Evolutionary conservation across 2,113 vertebrate genomes (phyloP), one percentile per base, ranked within the genome.

Genomic region (Tenrec ecaudatus): DNA sequence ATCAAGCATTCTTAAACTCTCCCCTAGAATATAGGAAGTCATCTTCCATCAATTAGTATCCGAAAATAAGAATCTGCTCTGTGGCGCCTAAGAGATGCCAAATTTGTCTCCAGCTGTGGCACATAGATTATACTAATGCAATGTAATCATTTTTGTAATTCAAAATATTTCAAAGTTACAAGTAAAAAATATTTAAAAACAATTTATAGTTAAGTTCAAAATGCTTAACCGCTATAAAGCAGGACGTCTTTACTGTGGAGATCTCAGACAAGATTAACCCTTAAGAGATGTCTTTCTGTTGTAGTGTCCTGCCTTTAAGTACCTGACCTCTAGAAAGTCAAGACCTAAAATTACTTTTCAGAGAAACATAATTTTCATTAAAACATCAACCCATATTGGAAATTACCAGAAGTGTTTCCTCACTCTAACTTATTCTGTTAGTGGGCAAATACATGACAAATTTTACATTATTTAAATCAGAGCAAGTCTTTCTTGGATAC

Each of bases 141-240:
- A 16, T 84, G 4, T 58, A 12, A 88, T 38, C 0, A 81, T 57
- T 85, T 91, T 58, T 80, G 92, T 47, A 82, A 75, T n/a, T 82
- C 58, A 88, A 62, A 96, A 92, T 82, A 93, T 53, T 76, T 71
- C n/a, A 91, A 73, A 62, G 29, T 58, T 76, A 89, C 58, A 90
- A 86, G 53, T 12, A 77, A 3, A 78, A 73, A 16, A 80, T 60
- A 19, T 66, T 71, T 76, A 40, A 0, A 62, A 15, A 82, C 82
- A 83, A 79, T 12, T 31, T 92, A 0, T 78, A 33, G 29, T 58
- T 69, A 69, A 25, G 22, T 66, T 66, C 25, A 27, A 19, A 62
- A 66, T 66, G 33, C 2, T 15, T 86, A 86, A 91, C 0, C 90
- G 20, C 89, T 47, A 58, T 33, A 92, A 78, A 36, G 31, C 17